Percentiles rank a stretch among this genome's conserved stretches.
These are phyloP conservation scores for Elysia chlorotica DNA, from an alignment of 1,140 invertebrate genomes.

Conservation along the genomic window DNA sequence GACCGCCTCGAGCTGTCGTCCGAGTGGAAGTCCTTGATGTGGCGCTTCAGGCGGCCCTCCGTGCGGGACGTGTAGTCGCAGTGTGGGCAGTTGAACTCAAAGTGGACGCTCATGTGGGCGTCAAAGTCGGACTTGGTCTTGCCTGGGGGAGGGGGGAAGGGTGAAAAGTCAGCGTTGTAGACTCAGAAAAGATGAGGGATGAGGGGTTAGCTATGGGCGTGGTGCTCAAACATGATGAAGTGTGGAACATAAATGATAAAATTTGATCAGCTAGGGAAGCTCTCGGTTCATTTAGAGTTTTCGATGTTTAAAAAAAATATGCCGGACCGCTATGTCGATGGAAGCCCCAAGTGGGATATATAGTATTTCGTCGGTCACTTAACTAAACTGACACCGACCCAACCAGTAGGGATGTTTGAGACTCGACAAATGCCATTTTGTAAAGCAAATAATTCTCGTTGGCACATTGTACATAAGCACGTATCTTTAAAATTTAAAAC, in stretches of 20 bases:
- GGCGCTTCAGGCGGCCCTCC: conserved; percentile 67
- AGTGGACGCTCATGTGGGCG: conserved; percentile 66
- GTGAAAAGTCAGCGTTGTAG: neutral
- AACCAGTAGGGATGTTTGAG: too few species aligned
- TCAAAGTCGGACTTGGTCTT: conserved; percentile 57
- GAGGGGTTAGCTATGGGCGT: neutral
- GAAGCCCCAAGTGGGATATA: too few species aligned
- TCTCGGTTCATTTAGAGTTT: neutral
- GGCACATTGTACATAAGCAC: too few species aligned
- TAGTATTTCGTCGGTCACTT: too few species aligned
- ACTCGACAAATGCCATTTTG: too few species aligned
- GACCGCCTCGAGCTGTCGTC: conserved; percentile 71
- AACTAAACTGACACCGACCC: too few species aligned
- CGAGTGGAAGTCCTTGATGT: conserved; percentile 67
- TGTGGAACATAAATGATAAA: neutral
- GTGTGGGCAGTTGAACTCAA: conserved; percentile 61
- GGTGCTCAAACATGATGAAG: neutral
- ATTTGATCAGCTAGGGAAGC: neutral
- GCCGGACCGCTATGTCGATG: too few species aligned
- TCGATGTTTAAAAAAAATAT: too few species aligned
- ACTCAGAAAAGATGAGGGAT: neutral
- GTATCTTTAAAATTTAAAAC: too few species aligned
- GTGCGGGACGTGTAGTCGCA: conserved; percentile 70
- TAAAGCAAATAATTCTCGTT: too few species aligned
- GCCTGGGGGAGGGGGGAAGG: conserved; percentile 34